Conservation (phyloP, 2,113 vertebrate genomes). For the Falcunculus frontatus region DNA sequence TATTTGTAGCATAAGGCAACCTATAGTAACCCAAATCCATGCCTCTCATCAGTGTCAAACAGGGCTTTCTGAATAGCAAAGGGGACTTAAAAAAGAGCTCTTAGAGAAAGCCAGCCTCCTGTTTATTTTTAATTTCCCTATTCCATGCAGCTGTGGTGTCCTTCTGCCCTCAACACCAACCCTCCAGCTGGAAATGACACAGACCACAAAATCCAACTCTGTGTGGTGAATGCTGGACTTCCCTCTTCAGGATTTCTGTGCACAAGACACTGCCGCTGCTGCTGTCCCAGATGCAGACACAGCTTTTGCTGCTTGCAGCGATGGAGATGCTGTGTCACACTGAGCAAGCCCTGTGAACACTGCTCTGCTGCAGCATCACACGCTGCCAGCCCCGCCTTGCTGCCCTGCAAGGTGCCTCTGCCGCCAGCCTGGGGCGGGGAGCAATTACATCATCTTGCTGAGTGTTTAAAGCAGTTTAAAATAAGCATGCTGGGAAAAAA, state of each 20-base stretch:
- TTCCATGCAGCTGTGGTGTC: background rate
- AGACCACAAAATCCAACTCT: background rate
- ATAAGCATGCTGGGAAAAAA: background rate
- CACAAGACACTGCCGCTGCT: accelerated
- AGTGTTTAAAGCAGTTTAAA: background rate
- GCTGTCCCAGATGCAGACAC: background rate
- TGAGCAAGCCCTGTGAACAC: accelerated
- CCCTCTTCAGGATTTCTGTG: background rate
- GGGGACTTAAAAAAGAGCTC: background rate
- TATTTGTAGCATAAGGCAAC: background rate
- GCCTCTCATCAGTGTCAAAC: background rate
- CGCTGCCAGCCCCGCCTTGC: accelerated
- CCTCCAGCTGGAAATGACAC: background rate
- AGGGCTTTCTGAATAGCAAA: background rate
- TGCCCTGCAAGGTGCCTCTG: background rate
- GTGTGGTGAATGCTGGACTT: accelerated
- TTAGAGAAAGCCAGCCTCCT: background rate
- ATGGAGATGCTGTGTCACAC: accelerated
- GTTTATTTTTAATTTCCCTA: background rate
- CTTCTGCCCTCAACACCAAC: background rate
- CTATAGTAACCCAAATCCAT: background rate
- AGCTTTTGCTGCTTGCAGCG: background rate
- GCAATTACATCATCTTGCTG: background rate
- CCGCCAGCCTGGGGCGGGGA: accelerated
- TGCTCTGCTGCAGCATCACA: background rate